Conservation (phyloP, 2,888 invertebrate species). For the Lycocerus yunnanus region DNA sequence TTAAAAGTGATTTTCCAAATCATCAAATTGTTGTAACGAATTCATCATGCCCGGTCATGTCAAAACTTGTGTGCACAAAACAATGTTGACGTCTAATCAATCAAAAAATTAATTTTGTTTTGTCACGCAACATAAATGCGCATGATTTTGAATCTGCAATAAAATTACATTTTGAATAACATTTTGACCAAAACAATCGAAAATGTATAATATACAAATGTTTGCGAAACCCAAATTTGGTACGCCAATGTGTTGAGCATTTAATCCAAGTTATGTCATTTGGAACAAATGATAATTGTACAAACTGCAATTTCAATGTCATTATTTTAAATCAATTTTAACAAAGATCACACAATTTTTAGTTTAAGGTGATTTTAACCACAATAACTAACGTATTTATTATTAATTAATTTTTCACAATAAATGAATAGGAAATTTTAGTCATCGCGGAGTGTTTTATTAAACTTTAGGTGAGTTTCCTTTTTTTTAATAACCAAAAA, state of each 20-base stretch:
- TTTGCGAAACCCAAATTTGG: constrained; percentile 33
- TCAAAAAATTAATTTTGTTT: no score
- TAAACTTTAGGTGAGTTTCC: background rate
- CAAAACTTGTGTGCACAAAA: background rate
- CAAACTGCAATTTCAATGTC: background rate
- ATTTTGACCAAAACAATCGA: background rate
- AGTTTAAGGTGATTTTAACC: background rate
- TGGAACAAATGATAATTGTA: background rate
- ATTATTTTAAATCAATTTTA: background rate
- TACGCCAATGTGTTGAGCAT: constrained; percentile 57
- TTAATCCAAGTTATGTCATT: constrained; percentile 36
- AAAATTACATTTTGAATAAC: background rate
- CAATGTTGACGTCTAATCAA: no score
- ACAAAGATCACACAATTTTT: background rate
- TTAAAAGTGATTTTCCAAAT: constrained; percentile 12
- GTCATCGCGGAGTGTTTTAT: background rate
- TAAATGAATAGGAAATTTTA: background rate
- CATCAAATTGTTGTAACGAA: background rate
- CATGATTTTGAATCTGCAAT: constrained; percentile 12
- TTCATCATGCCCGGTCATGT: background rate
- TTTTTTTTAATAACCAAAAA: background rate
- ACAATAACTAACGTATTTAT: background rate
- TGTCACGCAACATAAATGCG: background rate
- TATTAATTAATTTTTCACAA: background rate
- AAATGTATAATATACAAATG: constrained; percentile 12